Percentiles rank a stretch among this genome's conserved stretches.
Conservation (phyloP, 2,113 vertebrate genomes). For the Rhinoptilus africanus region DNA sequence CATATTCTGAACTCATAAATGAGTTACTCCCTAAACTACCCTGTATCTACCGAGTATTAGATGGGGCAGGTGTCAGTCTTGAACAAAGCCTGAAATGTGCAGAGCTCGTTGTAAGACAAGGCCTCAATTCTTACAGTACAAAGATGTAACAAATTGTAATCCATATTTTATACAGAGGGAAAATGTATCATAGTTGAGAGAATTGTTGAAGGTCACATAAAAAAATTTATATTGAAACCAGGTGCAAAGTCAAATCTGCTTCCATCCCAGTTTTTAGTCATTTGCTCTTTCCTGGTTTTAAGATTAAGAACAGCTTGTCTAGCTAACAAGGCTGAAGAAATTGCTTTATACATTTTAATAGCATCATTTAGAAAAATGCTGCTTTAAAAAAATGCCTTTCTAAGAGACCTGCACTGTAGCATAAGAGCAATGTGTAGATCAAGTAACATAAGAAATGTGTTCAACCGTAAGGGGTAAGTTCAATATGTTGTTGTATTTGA, state of each 20-base stretch:
- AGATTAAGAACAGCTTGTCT: neutral
- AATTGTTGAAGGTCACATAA: neutral
- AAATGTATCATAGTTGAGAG: neutral
- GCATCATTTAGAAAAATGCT: neutral
- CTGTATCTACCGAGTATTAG: neutral
- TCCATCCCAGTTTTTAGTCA: neutral
- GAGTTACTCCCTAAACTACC: neutral
- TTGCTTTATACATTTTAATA: neutral
- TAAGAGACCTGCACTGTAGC: neutral
- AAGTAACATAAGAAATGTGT: neutral
- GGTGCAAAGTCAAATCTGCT: neutral
- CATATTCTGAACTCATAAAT: neutral
- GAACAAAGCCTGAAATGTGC: neutral
- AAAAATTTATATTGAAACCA: neutral
- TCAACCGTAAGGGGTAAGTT: neutral
- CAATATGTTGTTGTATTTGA: neutral
- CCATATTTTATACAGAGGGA: neutral
- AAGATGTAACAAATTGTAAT: neutral
- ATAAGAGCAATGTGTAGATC: neutral
- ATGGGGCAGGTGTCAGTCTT: neutral
- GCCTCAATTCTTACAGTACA: neutral
- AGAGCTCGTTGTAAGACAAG: neutral
- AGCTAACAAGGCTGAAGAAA: neutral
- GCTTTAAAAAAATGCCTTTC: neutral
- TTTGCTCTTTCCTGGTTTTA: neutral